A percentile compares a stretch with the other conserved stretches of the same genome.
phyloP scores from a whole-genome alignment of 2,888 invertebrate species.

The Eupithecia subfuscata region DNA sequence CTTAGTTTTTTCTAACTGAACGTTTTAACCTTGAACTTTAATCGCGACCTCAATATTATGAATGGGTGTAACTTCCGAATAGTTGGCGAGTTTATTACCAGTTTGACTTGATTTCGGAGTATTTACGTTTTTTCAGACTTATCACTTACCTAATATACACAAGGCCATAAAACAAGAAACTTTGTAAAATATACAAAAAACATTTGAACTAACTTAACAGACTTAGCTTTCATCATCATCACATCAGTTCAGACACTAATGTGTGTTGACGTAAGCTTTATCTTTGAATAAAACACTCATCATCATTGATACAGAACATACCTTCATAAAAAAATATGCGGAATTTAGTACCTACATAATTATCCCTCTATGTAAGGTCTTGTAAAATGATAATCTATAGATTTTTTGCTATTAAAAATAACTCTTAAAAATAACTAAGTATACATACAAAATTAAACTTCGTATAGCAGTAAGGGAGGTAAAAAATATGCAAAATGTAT shows the following conservation, averaged over 20 bases:
- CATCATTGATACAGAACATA: no score
- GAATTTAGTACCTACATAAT: no score
- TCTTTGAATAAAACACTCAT: no score
- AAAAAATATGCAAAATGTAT: not conserved
- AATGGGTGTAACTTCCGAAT: slow-evolving; percentile 1
- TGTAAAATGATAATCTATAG: not conserved
- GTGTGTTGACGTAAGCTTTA: not conserved
- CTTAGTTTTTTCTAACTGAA: no score
- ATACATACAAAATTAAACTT: not conserved
- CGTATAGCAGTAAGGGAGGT: not conserved
- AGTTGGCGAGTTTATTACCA: not conserved
- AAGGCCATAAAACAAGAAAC: not conserved
- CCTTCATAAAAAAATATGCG: no score
- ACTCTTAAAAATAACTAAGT: not conserved
- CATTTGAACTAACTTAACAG: not conserved
- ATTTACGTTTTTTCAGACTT: not conserved
- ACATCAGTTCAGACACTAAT: no score
- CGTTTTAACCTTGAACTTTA: not conserved
- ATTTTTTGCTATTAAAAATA: not conserved
- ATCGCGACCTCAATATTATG: not conserved
- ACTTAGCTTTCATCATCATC: not conserved
- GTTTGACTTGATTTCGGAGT: not conserved
- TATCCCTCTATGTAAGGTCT: not conserved
- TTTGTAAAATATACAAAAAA: not conserved
- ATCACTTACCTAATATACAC: no score